These are phyloP conservation scores for Phytoseiulus persimilis DNA, from an alignment of 2,888 invertebrate genomes.

Conservation along the genomic window DNA sequence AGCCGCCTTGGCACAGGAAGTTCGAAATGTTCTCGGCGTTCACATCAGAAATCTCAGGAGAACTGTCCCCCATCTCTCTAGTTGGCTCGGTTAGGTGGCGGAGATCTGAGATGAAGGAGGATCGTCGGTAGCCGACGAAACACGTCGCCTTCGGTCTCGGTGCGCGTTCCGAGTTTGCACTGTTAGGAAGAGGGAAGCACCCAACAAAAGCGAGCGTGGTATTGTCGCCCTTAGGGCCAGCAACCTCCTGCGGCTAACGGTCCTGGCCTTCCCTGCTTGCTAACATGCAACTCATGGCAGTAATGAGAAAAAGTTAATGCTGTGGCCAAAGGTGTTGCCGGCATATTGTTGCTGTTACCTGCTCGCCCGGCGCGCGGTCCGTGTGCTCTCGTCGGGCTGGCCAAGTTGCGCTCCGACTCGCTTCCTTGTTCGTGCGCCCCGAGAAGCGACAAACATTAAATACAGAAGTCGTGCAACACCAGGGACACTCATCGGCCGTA, in stretches of 20 bases:
- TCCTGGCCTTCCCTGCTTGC: not conserved
- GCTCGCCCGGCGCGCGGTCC: not conserved
- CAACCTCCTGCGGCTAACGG: not conserved
- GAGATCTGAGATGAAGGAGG: no score
- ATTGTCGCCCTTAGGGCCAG: constrained; percentile 5
- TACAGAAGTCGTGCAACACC: constrained; percentile 5
- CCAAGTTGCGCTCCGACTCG: not conserved
- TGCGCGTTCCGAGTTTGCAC: not conserved
- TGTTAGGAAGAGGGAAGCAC: not conserved
- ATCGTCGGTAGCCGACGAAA: no score
- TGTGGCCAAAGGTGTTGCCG: not conserved
- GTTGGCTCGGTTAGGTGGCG: no score
- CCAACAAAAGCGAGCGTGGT: not conserved
- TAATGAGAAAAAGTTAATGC: constrained; percentile 38
- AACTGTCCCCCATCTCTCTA: no score
- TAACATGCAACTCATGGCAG: not conserved
- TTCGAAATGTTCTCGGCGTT: no score
- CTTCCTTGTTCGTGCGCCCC: not conserved
- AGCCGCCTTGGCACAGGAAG: no score
- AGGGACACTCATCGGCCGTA: not conserved
- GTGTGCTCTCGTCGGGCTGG: not conserved
- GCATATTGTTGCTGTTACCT: constrained; percentile 5
- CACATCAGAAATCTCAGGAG: no score
- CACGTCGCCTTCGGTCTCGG: not conserved
- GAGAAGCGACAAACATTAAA: not conserved